Conservation (phyloP, 2,888 invertebrate species). For the Lathronympha strigana region DNA sequence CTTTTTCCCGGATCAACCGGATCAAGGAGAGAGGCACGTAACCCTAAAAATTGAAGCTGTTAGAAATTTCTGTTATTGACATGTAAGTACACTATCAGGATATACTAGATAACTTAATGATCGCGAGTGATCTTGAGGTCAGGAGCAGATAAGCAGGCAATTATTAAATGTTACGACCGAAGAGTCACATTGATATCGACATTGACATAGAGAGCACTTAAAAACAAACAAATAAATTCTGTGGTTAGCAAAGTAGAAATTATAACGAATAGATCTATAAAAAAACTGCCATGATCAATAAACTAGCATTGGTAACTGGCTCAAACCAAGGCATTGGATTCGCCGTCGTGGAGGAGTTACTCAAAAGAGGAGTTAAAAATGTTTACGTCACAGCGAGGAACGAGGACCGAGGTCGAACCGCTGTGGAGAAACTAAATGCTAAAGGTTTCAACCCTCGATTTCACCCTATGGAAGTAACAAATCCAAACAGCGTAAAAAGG, state of each 20-base stretch:
- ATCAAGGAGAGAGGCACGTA: no score
- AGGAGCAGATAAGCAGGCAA: background rate
- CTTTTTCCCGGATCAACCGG: no score
- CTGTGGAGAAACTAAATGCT: conserved; percentile 80
- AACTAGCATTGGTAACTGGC: conserved; percentile 82
- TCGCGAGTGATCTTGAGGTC: background rate
- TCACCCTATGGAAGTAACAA: conserved; percentile 53
- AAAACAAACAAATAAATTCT: background rate
- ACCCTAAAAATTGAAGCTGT: no score
- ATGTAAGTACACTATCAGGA: background rate
- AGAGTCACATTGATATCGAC: conserved; percentile 2
- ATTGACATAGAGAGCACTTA: background rate
- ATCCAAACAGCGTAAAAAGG: conserved; percentile 48
- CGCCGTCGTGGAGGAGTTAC: conserved; percentile 85
- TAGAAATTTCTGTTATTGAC: no score
- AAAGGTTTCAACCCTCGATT: conserved; percentile 68
- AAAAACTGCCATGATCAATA: conserved; percentile 33
- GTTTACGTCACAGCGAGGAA: conserved; percentile 87
- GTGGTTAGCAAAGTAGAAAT: background rate
- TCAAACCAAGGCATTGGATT: conserved; percentile 87
- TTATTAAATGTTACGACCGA: background rate
- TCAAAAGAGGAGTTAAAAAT: conserved; percentile 83
- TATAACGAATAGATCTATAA: background rate
- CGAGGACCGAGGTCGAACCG: conserved; percentile 76
- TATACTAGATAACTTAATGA: conserved; percentile 1